These are phyloP conservation scores for Onychostruthus taczanowskii DNA, from an alignment of 2,113 vertebrate genomes.

Conservation along the genomic window DNA sequence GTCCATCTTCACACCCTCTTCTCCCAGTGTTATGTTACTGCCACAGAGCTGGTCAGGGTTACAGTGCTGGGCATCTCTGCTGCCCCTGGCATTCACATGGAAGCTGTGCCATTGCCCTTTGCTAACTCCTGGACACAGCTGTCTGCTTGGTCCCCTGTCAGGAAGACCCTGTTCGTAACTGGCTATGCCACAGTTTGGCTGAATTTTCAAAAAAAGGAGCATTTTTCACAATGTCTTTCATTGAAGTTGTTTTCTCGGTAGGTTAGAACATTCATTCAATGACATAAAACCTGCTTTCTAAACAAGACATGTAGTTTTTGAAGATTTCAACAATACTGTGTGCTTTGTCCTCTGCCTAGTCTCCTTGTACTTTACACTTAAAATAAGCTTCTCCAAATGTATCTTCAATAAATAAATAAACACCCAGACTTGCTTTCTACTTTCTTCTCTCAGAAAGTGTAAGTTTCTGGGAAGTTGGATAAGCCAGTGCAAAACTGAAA, in stretches of 20 bases:
- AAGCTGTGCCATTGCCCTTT: neutral
- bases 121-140: neutral
- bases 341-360: neutral
- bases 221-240: neutral
- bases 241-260: neutral
- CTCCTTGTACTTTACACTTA: neutral
- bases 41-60: neutral
- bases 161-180: neutral
- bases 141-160: neutral
- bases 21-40: neutral
- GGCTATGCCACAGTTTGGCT: neutral
- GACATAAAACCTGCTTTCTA: neutral
- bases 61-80: neutral
- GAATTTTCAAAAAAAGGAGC: neutral
- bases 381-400: neutral
- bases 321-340: neutral
- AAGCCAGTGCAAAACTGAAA: neutral
- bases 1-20: neutral
- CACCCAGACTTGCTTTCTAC: neutral
- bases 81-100: rapidly evolving
- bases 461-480: neutral
- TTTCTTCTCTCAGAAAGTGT: neutral
- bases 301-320: neutral
- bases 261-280: neutral
- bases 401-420: neutral